Base-by-base conservation (phyloP, 2,113 vertebrate species). In the Dipodomys merriami region DNA sequence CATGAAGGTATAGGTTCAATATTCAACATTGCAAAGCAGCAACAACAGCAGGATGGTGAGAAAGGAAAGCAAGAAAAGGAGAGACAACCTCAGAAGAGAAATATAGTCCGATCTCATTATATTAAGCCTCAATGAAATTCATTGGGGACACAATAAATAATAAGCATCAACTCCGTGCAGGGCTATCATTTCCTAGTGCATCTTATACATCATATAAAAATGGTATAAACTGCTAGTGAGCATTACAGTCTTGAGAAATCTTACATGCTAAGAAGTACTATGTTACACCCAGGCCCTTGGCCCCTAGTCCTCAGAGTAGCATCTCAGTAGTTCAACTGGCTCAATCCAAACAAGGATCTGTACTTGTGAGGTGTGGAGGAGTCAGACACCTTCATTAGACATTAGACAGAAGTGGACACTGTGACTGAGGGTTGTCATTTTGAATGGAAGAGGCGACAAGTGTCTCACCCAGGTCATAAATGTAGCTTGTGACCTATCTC, bases 331-430 rank as follows among this genome's bases (percentile, higher is more conserved):
- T 13, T 57, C 16, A 57, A 57, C 67, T 23, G 57, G 49, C 77
- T 79, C 92, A n/a, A 9, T 92, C 92, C 78, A 82, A 92, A 90
- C 88, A 92, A 72, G 76, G 77, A 67, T 57, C 90, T 53, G 19
- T 39, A 83, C 94, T 94, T 91, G 77, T 76, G 80, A 62, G 57
- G 79, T 68, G 74, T 7, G 3, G 67, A 49, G 74, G 30, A 82
- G 19, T 71, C 74, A 83, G 74, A 46, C 30, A 87, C 74, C 71
- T 90, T 91, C 60, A 64, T 0, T 35, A 2, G 74, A 57, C 53
- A 57, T 57, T 57, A 57, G 74, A 46, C 85, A n/a, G 73, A 64
- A 57, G 46, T 2, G 49, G 65, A 57, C 78, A 79, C 67, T 65
- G 33, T 33, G 44, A 71, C 71, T 92, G 79, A 90, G 74, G 44